A percentile compares a stretch with the other conserved stretches of the same genome.
phyloP scores from a whole-genome alignment of 1,140 invertebrate species.

The Tetramorium simillimum region DNA sequence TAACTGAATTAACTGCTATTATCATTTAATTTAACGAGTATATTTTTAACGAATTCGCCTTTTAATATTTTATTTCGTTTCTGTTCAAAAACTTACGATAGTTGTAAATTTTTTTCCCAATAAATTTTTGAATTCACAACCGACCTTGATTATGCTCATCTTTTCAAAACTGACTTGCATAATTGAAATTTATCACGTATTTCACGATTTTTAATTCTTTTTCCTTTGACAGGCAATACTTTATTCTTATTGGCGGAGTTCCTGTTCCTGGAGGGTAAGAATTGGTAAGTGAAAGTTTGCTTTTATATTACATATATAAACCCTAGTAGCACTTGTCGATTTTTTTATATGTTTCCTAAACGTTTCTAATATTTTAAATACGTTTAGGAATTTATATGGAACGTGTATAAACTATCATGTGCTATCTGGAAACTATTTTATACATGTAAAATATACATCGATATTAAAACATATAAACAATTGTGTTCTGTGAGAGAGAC shows the following conservation, averaged over 20 bases:
- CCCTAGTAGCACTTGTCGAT: no score
- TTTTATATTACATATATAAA: background rate
- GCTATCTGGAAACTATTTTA: background rate
- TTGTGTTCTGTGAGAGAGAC: no score
- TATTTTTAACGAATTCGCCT: background rate
- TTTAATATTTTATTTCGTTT: background rate
- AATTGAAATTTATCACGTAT: conserved; percentile 7
- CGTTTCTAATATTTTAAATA: no score
- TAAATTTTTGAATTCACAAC: background rate
- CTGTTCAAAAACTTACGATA: background rate
- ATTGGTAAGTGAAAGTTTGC: conserved; percentile 88
- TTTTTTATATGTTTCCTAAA: no score
- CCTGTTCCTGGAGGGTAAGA: conserved; percentile 95
- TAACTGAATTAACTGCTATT: background rate
- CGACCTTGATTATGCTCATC: background rate
- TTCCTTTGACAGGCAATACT: conserved; percentile 89
- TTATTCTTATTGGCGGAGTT: conserved; percentile 97
- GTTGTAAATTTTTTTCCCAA: background rate
- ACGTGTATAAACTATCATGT: no score
- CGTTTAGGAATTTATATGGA: no score
- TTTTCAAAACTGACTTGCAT: background rate
- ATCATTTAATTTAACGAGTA: background rate
- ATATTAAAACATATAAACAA: background rate
- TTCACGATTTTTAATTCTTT: conserved; percentile 54
- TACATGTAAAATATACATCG: background rate